Base-by-base conservation (phyloP, 1,140 invertebrate genomes). In the Melipona quadrifasciata region DNA sequence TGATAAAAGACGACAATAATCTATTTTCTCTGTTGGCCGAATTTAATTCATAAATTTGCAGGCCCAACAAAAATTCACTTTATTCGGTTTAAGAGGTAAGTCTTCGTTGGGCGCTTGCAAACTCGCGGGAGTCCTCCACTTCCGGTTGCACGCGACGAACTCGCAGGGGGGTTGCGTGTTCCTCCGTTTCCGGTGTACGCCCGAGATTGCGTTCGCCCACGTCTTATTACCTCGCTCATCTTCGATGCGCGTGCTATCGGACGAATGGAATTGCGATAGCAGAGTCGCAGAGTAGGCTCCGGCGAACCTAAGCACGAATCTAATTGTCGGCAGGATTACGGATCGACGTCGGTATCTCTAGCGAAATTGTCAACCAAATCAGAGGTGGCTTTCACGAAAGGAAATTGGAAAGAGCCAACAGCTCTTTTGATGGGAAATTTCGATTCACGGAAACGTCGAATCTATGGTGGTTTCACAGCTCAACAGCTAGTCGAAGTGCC, bases 211-310 rank as follows among this genome's bases (percentile, higher is more conserved):
- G 73, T 88, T 85, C 72, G 67, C 80, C 80, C 86, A 65, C 87
- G 77, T 89, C 88, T 89, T 89, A 89, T 89, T 89, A 89, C 77
- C 82, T 73, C n/a, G 73, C 77, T 86, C 88, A 81, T 89, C 86
- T 81, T 77, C 80, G 74, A 85, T 84, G 85, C 86, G 80, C 82
- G 80, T 70, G n/a, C 61, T 89, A 86, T 89, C 77, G 84, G 80
- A 86, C 79, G 80, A 86, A 86, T 82, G 68, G 84, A 78, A 89
- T 83, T 67, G 80, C 84, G 87, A 89, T 89, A 89, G 55, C 77
- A 27, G 34, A 47, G 39, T 47, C 8, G 39, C 39, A 47, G 39
- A 47, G 39, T 47, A 47, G 77, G 39, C 65, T 77, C 65, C n/a
- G 73, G 64, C 68, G 64, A 85, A 53, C 70, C 76, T 75, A 78